Evolutionary conservation across 2,888 invertebrate species (phyloP), one percentile per base, ranked within the genome.

Genomic region (Conops quadrifasciatus): DNA sequence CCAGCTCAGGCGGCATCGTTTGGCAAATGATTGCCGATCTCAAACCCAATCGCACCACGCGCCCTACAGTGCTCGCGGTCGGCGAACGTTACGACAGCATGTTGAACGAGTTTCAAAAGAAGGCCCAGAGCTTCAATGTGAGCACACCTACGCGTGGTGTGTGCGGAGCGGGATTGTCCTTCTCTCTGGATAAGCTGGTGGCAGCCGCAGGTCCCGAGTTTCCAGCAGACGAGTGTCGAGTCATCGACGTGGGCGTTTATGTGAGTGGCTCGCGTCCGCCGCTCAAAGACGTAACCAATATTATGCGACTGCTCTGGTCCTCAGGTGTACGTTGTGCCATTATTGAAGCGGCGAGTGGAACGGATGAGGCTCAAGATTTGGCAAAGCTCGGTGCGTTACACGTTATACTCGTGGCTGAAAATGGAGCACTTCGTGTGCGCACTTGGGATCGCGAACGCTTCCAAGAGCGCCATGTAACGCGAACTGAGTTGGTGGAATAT

Each of bases 21-120:
- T 90, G 90, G 87, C 88, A 91, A 85, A 88, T 89, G 79, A 77
- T 84, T 0, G 84, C 83, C 2, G 83, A 85, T 67, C 67, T 84
- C 0, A 85, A 85, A 51, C 82, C 81, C 0, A 82, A 85, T 72
- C 86, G 85, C n/a, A 77, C 79, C 1, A 77, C 78, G 0, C 90
- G 87, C 75, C 89, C 87, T 78, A 93, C 89, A 76, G 90, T 96
- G 0, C 88, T 97, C 58, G 96, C 96, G 0, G 93, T 91, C 9
- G 97, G 97, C 0, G 96, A 97, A 51, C 90, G 96, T 77, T 98
- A 97, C 79, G 96, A 97, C 84, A 89, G 89, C 13, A 88, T 97
- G 87, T 89, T 97, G 16, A 87, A 89, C 67, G 89, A 90, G 67
- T 93, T 92, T 79, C 89, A 92, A 74, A 85, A 85, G 73, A 84